phyloP scores from a whole-genome alignment of 2,797 vertebrate genomes.

The Podargus strigoides region DNA sequence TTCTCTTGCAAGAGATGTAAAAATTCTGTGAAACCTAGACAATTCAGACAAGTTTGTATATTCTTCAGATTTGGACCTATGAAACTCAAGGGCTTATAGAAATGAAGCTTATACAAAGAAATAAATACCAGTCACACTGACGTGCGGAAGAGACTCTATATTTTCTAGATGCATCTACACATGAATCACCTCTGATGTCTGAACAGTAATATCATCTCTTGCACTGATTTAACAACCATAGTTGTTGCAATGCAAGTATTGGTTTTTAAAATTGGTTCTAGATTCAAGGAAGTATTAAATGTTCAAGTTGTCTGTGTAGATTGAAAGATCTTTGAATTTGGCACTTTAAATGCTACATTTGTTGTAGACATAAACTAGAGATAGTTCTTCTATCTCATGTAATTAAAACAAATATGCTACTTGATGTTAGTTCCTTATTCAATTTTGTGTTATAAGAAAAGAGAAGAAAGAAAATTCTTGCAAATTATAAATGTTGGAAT shows the following conservation, averaged over 20 bases:
- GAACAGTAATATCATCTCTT: background rate
- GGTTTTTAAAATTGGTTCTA: background rate
- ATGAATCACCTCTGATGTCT: background rate
- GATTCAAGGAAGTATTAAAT: background rate
- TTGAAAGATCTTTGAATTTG: background rate
- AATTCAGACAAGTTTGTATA: background rate
- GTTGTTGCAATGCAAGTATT: background rate
- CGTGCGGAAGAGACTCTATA: no score
- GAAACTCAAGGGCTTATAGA: background rate
- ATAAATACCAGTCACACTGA: background rate
- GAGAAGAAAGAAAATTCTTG: background rate
- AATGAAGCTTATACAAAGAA: background rate
- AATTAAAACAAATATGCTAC: background rate
- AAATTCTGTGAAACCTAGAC: background rate
- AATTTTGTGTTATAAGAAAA: background rate
- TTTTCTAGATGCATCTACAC: background rate
- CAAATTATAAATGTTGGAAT: background rate
- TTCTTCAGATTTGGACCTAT: background rate
- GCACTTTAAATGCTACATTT: background rate
- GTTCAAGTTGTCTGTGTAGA: background rate
- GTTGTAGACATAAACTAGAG: background rate
- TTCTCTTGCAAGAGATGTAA: background rate
- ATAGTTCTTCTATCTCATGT: background rate
- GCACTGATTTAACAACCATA: background rate
- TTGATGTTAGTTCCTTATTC: background rate